These are phyloP conservation scores for Muraenolepis orangiensis DNA, from an alignment of 2,797 vertebrate genomes.

Conservation along the genomic window DNA sequence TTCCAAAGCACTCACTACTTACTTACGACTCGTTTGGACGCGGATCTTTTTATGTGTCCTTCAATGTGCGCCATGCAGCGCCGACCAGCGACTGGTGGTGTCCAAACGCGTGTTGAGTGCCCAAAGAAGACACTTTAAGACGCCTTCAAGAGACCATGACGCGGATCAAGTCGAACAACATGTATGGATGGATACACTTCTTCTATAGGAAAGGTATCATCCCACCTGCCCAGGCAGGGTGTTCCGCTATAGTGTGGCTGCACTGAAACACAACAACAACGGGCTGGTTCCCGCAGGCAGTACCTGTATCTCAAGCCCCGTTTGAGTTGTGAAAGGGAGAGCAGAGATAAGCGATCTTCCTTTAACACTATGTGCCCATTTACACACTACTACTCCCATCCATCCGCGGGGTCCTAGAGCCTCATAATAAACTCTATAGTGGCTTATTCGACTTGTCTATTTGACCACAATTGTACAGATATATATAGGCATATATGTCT, in stretches of 20 bases:
- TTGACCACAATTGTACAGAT: neutral
- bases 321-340: constrained; percentile 35
- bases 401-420: constrained; percentile 86
- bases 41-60: neutral
- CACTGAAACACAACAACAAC: neutral
- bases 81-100: neutral
- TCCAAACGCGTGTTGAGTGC: neutral
- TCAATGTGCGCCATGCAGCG: neutral
- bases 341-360: constrained; percentile 69
- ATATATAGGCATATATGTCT: neutral
- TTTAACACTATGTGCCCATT: constrained; percentile 74
- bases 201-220: neutral
- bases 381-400: constrained; percentile 64
- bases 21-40: neutral
- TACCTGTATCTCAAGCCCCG: constrained; percentile 17
- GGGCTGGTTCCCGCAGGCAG: constrained; percentile 17
- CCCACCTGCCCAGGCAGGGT: neutral
- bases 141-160: too few species aligned
- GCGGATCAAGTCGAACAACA: too few species aligned
- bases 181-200: neutral
- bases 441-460: neutral
- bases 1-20: neutral
- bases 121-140: too few species aligned
- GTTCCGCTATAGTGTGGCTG: neutral
- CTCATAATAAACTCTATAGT: constrained; percentile 19